Conservation (phyloP, 2,888 invertebrate genomes). For the Criorhina ranunculi region DNA sequence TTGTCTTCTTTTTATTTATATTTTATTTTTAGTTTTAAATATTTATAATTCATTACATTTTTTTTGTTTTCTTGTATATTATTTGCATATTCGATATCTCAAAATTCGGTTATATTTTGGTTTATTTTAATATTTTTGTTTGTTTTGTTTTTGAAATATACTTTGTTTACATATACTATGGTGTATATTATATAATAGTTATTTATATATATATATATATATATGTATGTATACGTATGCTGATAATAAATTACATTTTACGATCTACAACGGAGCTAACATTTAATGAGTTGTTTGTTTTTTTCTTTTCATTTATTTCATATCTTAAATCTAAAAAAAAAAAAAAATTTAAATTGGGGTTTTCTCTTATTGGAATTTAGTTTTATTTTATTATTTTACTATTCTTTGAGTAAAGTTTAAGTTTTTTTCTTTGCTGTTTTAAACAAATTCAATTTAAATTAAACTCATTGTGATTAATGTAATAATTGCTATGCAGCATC, state of each 20-base stretch:
- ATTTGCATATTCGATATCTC: constrained; percentile 74
- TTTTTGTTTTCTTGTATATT: constrained; percentile 55
- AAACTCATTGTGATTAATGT: constrained; percentile 55
- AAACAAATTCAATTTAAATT: constrained; percentile 27
- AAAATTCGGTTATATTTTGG: constrained; percentile 74
- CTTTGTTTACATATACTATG: constrained; percentile 52
- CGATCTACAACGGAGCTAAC: constrained; percentile 75
- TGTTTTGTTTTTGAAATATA: constrained; percentile 54
- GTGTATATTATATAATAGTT: constrained; percentile 68
- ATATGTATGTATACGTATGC: constrained; percentile 73
- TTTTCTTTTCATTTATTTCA: constrained; percentile 15
- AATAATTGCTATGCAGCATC: constrained; percentile 20
- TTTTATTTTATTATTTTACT: constrained; percentile 14
- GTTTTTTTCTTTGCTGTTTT: not conserved
- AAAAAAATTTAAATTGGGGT: constrained; percentile 11
- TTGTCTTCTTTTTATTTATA: constrained; percentile 32
- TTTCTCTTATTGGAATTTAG: constrained; percentile 27
- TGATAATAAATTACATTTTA: constrained; percentile 76
- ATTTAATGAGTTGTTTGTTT: constrained; percentile 68
- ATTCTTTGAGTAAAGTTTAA: constrained; percentile 5
- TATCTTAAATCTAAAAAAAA: constrained; percentile 47
- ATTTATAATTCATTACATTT: constrained; percentile 67
- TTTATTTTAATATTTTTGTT: constrained; percentile 37
- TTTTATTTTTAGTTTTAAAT: constrained; percentile 66
- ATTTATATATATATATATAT: constrained; percentile 35